Conservation (phyloP, 2,797 vertebrate species). For the Acomys russatus region DNA sequence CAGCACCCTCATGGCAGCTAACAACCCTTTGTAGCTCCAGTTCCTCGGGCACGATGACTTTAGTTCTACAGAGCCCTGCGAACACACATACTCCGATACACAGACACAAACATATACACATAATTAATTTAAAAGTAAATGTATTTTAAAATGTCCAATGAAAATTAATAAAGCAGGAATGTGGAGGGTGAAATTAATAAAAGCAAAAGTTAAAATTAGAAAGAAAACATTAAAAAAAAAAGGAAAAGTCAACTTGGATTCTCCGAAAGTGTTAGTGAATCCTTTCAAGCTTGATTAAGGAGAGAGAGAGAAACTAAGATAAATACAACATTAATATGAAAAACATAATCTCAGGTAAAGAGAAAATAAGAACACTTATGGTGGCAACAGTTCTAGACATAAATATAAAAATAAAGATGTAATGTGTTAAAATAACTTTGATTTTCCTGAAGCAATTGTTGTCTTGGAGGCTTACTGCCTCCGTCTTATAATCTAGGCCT, state of each 20-base stretch:
- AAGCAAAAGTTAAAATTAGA: constrained; percentile 14
- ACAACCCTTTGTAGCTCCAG: neutral
- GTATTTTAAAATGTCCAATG: neutral
- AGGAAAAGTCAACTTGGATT: neutral
- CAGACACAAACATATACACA: neutral
- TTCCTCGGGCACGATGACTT: too few species aligned
- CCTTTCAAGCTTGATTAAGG: neutral
- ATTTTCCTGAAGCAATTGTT: too few species aligned
- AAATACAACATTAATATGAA: neutral
- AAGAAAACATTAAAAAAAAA: constrained; percentile 15
- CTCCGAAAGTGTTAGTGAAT: neutral
- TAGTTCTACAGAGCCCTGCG: neutral
- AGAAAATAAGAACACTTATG: neutral
- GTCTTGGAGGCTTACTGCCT: too few species aligned
- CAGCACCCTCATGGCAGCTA: neutral
- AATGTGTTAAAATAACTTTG: neutral
- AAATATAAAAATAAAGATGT: neutral
- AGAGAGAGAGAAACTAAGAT: neutral
- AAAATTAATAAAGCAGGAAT: neutral
- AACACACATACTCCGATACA: fast-evolving
- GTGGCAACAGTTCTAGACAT: neutral
- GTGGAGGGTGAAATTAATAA: constrained; percentile 27
- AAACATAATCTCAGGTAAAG: neutral
- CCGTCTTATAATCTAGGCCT: too few species aligned
- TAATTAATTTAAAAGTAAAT: neutral